Evolutionary conservation across 1,140 invertebrate genomes (phyloP), one percentile per base, ranked within the genome.

Genomic region (Cotesia glomerata): DNA sequence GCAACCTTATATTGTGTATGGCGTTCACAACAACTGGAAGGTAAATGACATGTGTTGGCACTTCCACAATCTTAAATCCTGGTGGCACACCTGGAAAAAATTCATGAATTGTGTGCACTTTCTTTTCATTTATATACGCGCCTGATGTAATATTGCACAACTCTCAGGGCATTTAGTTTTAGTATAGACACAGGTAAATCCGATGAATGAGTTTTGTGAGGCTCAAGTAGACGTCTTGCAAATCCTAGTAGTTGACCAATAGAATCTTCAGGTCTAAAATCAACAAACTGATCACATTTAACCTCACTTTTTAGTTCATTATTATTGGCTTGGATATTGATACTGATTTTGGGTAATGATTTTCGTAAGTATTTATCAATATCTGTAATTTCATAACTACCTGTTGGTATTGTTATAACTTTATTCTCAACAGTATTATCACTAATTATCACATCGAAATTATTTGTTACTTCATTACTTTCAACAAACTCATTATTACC

Each of bases 371-470:
- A 78, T 7, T 71, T 67, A 59, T 76, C 72, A 36, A 81, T 82
- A 65, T 84, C 77, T 49, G 61, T 35, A 59, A 83, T 72, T 76
- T 82, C 81, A 78, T 81, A 84, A n/a, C 79, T 78, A 11, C 81
- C 81, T 26, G 76, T 75, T 9, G 81, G 81, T 72, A 82, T 79
- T 49, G 59, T 66, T 54, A 82, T 77, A 11, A 70, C 70, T 58
- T 79, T n/a, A 13, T 80, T 39, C 18, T 76, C 77, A 74, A 79
- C 78, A 9, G n/a, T n/a, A n/a, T n/a, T n/a, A n/a, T n/a, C n/a
- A n/a, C n/a, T n/a, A n/a, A n/a, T n/a, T n/a, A n/a, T n/a, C n/a
- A n/a, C n/a, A n/a, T n/a, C n/a, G n/a, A n/a, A n/a, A n/a, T n/a
- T n/a, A n/a, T n/a, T n/a, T n/a, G n/a, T n/a, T n/a, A n/a, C n/a